Evolutionary conservation across 2,888 invertebrate species (phyloP).

Genomic region (Ennomos erosarius): DNA sequence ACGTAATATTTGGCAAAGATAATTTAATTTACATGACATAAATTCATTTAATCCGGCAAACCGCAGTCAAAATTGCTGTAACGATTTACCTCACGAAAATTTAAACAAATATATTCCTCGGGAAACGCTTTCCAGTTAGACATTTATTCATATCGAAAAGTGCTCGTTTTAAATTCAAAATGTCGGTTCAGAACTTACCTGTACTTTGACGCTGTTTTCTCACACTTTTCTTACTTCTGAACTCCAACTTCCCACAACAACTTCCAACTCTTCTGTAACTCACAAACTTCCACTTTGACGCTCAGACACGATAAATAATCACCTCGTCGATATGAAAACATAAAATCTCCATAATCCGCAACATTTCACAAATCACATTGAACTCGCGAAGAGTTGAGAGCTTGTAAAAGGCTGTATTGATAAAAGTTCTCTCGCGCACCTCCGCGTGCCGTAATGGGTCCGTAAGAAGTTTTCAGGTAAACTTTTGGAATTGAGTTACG

Average conservation of each 20-base stretch:
- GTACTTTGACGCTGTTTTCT: constrained; percentile 58
- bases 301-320: constrained; percentile 66
- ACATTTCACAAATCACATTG: constrained; percentile 75
- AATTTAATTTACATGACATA: constrained; percentile 53
- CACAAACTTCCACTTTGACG: constrained; percentile 62
- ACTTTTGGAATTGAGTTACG: constrained; percentile 33
- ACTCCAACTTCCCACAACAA: too few relatives aligned
- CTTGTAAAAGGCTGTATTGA: constrained; percentile 57
- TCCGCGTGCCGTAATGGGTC: constrained; percentile 51
- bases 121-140: constrained; percentile 43
- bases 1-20: constrained; percentile 46
- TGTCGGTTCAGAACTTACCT: constrained; percentile 62
- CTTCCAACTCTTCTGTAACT: constrained; percentile 45
- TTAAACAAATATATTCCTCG: constrained; percentile 50
- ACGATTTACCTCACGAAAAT: constrained; percentile 50
- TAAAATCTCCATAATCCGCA: constrained; percentile 67
- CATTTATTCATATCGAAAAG: constrained; percentile 63
- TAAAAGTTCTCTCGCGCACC: constrained; percentile 56
- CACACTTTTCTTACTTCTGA: constrained; percentile 46
- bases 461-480: constrained; percentile 46
- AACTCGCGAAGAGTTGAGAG: constrained; percentile 56
- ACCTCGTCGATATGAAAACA: constrained; percentile 62
- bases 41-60: constrained; percentile 58
- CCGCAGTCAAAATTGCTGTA: constrained; percentile 43
- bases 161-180: constrained; percentile 48